Evolutionary conservation across 2,888 invertebrate species (phyloP), one percentile per base, ranked within the genome.

Genomic region (Scaptomyza flava): DNA sequence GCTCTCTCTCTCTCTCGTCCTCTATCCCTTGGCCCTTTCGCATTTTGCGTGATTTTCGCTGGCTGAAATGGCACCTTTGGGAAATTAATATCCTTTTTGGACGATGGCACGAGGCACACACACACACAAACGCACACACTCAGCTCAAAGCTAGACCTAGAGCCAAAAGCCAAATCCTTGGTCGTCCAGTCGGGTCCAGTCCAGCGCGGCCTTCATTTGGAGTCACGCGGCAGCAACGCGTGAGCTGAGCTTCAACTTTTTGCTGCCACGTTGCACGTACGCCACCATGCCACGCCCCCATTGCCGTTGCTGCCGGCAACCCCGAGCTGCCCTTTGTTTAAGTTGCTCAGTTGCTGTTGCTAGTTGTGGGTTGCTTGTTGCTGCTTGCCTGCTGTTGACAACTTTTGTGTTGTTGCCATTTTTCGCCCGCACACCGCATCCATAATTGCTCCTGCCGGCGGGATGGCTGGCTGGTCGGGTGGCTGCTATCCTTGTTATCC

Each of bases 81-180:
- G 90, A 90, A 90, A 91, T 90, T 91, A 90, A 90, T 90, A 91
- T 87, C 87, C 83, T 91, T 90, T 84, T 83, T 77, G 77, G 74
- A 65, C 64, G 78, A 52, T 65, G 72, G 58, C 90, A 81, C 90
- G 89, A 72, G 89, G 89, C 41, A 9, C 41, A 41, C 17, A 41
- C 41, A 41, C 41, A 41, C 36, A 7, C 17, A 41, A 17, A 41
- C 41, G 17, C 36, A 7, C 54, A 47, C 43, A 47, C 31, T 48
- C 43, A 34, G 38, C 48, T 34, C 34, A 54, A 45, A 38, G 30
- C 17, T 27, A 27, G 42, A 46, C 43, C 45, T 46, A 46, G 14
- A 53, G 46, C 51, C 30, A 36, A 36, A 36, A 34, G 51, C 74
- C 74, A 74, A 61, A 58, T 47, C 53, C 42, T 57, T 42, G 50